Conservation (phyloP, 2,797 vertebrate species). For the Avahi laniger region DNA sequence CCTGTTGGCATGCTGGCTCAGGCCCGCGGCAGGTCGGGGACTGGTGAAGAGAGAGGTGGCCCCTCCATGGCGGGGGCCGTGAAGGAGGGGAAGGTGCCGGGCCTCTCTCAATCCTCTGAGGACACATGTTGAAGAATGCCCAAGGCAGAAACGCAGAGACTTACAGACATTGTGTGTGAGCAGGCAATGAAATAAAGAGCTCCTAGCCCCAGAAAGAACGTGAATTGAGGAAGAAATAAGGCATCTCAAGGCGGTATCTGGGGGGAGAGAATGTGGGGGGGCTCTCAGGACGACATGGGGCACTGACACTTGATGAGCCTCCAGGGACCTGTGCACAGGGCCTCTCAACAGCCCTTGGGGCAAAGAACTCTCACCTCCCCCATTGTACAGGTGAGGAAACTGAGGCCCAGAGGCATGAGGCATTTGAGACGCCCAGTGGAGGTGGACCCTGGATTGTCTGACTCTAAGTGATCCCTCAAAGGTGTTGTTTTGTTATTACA, state of each 20-base stretch:
- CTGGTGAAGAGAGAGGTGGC: too few species aligned
- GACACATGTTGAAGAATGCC: neutral
- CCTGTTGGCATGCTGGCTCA: neutral
- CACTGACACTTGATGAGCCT: neutral
- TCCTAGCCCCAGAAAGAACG: neutral
- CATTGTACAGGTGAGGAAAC: neutral
- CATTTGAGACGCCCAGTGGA: accelerated
- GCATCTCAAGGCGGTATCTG: accelerated
- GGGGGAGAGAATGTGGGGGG: neutral
- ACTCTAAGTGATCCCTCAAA: neutral
- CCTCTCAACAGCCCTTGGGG: neutral
- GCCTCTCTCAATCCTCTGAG: neutral
- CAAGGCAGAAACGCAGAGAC: neutral
- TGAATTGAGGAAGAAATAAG: neutral
- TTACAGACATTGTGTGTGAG: neutral
- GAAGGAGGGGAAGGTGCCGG: neutral
- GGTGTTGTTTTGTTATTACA: neutral
- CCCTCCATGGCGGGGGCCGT: too few species aligned
- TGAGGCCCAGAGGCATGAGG: neutral
- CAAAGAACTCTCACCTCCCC: neutral
- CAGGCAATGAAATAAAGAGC: neutral
- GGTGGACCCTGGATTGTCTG: neutral
- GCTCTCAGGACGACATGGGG: neutral
- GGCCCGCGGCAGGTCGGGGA: neutral
- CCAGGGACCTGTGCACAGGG: neutral